These are phyloP conservation scores for Myopa testacea DNA, from an alignment of 2,888 invertebrate species.

Conservation along the genomic window DNA sequence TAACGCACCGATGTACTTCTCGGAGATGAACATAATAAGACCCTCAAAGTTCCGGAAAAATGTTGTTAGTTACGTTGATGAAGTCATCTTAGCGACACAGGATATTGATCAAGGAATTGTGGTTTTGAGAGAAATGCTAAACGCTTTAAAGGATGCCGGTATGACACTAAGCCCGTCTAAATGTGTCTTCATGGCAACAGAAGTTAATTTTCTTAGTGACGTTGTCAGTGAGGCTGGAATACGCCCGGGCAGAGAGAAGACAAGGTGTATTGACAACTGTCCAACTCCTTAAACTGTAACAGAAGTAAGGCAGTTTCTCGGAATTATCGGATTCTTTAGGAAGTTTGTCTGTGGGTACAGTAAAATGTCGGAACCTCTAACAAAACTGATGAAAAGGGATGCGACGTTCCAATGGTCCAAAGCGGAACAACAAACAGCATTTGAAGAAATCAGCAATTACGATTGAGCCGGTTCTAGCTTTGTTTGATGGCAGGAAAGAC, in stretches of 20 bases:
- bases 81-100: slow-evolving; percentile 33
- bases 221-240: slow-evolving; percentile 33
- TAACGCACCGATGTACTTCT: slow-evolving; percentile 58
- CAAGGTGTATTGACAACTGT: slow-evolving; percentile 38
- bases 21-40: slow-evolving; percentile 46
- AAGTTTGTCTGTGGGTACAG: slow-evolving; percentile 41
- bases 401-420: slow-evolving; percentile 40
- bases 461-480: slow-evolving; percentile 26
- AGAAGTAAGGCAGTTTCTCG: slow-evolving; percentile 48
- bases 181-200: slow-evolving; percentile 48
- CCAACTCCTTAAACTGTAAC: no score
- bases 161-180: slow-evolving; percentile 42
- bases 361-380: slow-evolving; percentile 17
- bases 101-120: slow-evolving; percentile 1
- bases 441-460: slow-evolving; percentile 21
- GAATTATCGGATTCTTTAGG: slow-evolving; percentile 39
- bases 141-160: slow-evolving; percentile 53
- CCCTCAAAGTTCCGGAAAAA: slow-evolving; percentile 4
- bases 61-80: slow-evolving; percentile 30
- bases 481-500: slow-evolving; percentile 23
- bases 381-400: slow-evolving; percentile 41
- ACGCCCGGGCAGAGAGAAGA: slow-evolving; percentile 37
- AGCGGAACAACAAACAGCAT: slow-evolving; percentile 35
- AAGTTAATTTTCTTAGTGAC: slow-evolving; percentile 44
- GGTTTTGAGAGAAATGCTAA: slow-evolving; percentile 49